Evolutionary conservation across 1,140 invertebrate genomes (phyloP).

Genomic region (Daktulosphaira vitifoliae): DNA sequence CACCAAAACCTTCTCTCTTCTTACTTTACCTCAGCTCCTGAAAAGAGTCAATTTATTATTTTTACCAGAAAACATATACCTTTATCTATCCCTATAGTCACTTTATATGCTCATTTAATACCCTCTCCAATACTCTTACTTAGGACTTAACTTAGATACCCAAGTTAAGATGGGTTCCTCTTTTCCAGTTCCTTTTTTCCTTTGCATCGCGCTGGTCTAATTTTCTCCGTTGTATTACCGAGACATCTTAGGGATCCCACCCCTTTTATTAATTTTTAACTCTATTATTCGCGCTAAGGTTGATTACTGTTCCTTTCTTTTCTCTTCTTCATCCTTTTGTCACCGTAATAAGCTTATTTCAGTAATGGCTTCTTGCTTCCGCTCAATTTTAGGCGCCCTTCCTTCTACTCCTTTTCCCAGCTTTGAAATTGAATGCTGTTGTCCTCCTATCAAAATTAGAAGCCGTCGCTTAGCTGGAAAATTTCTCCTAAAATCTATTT

Average conservation of each 20-base stretch:
- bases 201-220: not conserved
- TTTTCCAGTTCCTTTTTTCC: not conserved
- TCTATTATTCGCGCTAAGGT: not conserved
- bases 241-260: not conserved
- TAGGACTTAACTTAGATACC: not conserved
- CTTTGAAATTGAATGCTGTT: not conserved
- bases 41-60: no score
- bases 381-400: not conserved
- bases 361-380: not conserved
- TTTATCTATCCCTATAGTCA: no score
- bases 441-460: no score
- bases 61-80: no score
- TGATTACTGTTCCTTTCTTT: not conserved
- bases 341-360: not conserved
- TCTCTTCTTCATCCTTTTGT: not conserved
- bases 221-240: not conserved
- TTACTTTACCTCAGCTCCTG: no score
- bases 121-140: not conserved
- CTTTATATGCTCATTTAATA: not conserved
- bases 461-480: not conserved
- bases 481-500: not conserved
- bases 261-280: not conserved
- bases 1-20: no score
- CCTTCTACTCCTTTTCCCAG: not conserved
- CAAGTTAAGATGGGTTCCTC: not conserved